Evolutionary conservation across 2,113 vertebrate species (phyloP), one percentile per base, ranked within the genome.

Genomic region (Trachemys scripta): DNA sequence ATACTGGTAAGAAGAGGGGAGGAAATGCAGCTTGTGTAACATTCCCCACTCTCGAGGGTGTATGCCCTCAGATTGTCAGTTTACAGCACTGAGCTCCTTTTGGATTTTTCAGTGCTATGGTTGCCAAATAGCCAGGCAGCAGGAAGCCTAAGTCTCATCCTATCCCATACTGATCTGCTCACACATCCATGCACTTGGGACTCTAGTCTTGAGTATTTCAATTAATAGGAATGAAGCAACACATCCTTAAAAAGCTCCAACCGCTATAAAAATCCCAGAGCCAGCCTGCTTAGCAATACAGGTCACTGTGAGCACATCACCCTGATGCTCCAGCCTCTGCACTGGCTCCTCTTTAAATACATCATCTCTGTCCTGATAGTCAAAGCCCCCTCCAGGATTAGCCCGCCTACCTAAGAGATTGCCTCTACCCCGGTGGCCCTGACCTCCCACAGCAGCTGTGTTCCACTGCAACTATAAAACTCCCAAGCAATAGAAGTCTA

Each of bases 191-290:
- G 84, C 35, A 29, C 83, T 90, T 51, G 38, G 92, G 93, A 78
- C 35, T 85, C 93, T 78, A 82, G 93, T 45, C 38, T 0, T 56
- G 89, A 94, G 92, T 91, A 80, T 95, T 95, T 96, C 91, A 84
- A 69, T 82, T 92, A 93, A 87, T 6, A 4, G 83, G 94, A 90
- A 93, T 57, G 45, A 88, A 89, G 85, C 42, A 83, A 93, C 93
- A 90, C 85, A 84, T 83, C 95, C 95, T 93, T 85, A 62, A 93
- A 78, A 82, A 94, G 38, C 53, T 75, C 80, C 93, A 93, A 95
- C 89, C 95, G 94, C 80, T 82, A 92, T 87, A 93, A 95, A 95
- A 81, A 57, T 94, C 83, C 81, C 93, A 25, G 59, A 75, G 80
- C 54, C 38, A 31, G 86, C 80, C 84, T 94, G 85, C 72, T 86